phyloP scores from a whole-genome alignment of 2,113 vertebrate genomes.

The Malaclemys terrapin region DNA sequence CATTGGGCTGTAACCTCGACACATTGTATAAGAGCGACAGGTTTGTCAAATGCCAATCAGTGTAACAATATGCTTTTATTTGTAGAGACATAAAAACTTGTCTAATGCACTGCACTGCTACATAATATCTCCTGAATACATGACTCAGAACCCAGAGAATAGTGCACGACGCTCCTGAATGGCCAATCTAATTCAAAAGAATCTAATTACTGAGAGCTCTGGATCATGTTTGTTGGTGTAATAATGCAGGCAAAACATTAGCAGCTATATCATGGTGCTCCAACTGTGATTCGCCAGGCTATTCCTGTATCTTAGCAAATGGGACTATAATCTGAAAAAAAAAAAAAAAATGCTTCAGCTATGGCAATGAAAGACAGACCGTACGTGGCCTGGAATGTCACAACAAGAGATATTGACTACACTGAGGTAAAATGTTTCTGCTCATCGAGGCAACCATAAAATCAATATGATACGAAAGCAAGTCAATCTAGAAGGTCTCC shows the following conservation, averaged over 20 bases:
- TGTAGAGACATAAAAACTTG: slow-evolving; percentile 92
- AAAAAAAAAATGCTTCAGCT: slow-evolving; percentile 75
- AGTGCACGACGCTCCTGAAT: slow-evolving; percentile 88
- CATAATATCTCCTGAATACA: slow-evolving; percentile 90
- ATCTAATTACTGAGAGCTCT: slow-evolving; percentile 89
- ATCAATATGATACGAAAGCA: slow-evolving; percentile 89
- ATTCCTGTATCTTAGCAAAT: slow-evolving; percentile 90
- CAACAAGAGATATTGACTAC: slow-evolving; percentile 90
- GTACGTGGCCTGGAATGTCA: slow-evolving; percentile 86
- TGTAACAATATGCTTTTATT: slow-evolving; percentile 93
- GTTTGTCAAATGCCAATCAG: slow-evolving; percentile 93
- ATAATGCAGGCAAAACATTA: slow-evolving; percentile 91
- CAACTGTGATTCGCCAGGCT: slow-evolving; percentile 88
- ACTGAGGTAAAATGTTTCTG: slow-evolving; percentile 86
- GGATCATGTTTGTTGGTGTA: slow-evolving; percentile 90
- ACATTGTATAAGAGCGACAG: slow-evolving; percentile 91
- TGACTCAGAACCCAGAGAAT: slow-evolving; percentile 89
- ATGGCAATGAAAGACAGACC: slow-evolving; percentile 81
- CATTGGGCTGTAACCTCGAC: slow-evolving; percentile 90
- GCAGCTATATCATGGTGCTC: slow-evolving; percentile 90
- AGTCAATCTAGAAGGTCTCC: slow-evolving; percentile 89
- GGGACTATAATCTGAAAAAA: slow-evolving; percentile 85
- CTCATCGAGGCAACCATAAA: slow-evolving; percentile 87
- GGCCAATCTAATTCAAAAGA: slow-evolving; percentile 91
- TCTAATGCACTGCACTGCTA: slow-evolving; percentile 89